Evolutionary conservation across 2,113 vertebrate genomes (phyloP), one percentile per base, ranked within the genome.

Genomic region (Hyperopisus bebe): DNA sequence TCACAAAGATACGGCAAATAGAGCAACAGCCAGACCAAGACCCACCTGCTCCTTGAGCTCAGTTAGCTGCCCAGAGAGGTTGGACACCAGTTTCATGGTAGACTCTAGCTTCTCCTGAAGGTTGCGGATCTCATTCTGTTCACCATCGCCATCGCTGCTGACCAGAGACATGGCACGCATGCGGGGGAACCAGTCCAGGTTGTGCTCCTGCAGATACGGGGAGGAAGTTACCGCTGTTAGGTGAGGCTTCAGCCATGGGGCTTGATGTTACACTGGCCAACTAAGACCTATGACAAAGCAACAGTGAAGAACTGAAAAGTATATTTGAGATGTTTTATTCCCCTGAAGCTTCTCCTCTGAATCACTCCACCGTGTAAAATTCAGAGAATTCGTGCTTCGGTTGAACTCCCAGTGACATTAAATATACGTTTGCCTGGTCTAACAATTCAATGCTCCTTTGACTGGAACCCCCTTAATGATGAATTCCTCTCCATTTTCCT

Each of bases 111-210:
- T 99, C 95, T 99, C 98, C 95, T 99, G 98, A 93, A 99, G 94
- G 93, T 94, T 99, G 90, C 98, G 94, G 94, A 99, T 96, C 95
- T 99, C 98, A 0, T 99, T 99, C 95, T 99, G 98, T 90, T 99
- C 98, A 0, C 98, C 98, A 50, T 99, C 98, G 0, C 97, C 96
- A 2, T 99, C 98, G 0, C 98, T 99, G 95, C 98, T 99, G 88
- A 99, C 98, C 92, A 99, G 93, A 0, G 98, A 99, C 98, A 99
- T 99, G 94, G 98, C 98, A 8, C 98, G 93, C 98, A 99, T 99
- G 1, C 98, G 95, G 3, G 98, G 98, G 92, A 99, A 99, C 98
- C 98, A 99, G 93, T 99, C 98, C 87, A 99, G 94, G 93, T 99
- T 99, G 93, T 97, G 96, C 7, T 99, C 98, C 98, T 99, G 93